Evolutionary conservation across 2,797 vertebrate genomes (phyloP), one percentile per base, ranked within the genome.

Genomic region (Tadarida brasiliensis): DNA sequence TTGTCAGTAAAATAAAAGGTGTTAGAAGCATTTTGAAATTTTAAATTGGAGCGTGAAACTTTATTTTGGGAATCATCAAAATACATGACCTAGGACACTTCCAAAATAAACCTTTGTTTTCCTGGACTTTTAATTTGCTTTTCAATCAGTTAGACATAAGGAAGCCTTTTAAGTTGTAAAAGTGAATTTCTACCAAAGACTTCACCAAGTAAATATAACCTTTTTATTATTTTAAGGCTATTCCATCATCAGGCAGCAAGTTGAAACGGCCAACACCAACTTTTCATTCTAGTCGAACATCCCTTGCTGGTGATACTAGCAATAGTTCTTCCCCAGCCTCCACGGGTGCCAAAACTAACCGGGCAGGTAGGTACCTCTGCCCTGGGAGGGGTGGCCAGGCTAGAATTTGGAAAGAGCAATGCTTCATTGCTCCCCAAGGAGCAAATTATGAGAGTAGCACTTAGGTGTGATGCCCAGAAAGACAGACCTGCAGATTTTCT

Each of bases 221-320:
- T 80, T 94, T 98, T 97, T 87, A 20, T 51, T 90, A 95, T 97
- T 96, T 97, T 47, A 96, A 99, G 99, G 99, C 99, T 59, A 98
- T 99, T 2, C 98, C 99, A 6, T 95, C 98, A 0, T 92, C 98
- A 0, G 98, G 99, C 73, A 99, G 99, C 98, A 99, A 99, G 96
- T 98, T 99, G 95, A 99, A 99, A 97, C 98, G 99, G 91, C 99
- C 99, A 7, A 99, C 99, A 63, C 99, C 99, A 16, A 98, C 99
- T 68, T 99, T 99, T 98, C 99, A 99, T 98, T 99, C 99, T 47
- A 99, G 99, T 96, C 98, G 99, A n/a, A 99, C 99, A 11, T 99
- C 99, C 0, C 98, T 99, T 96, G 99, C 99, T 3, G 99, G 99
- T 44, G 99, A 99, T 96, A 99, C 99, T 94, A 99, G 99, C 97